A percentile compares a stretch with the other conserved stretches of the same genome.
These are phyloP conservation scores for Reticulitermes lucifugus DNA, from an alignment of 2,888 invertebrate species.

Conservation along the genomic window DNA sequence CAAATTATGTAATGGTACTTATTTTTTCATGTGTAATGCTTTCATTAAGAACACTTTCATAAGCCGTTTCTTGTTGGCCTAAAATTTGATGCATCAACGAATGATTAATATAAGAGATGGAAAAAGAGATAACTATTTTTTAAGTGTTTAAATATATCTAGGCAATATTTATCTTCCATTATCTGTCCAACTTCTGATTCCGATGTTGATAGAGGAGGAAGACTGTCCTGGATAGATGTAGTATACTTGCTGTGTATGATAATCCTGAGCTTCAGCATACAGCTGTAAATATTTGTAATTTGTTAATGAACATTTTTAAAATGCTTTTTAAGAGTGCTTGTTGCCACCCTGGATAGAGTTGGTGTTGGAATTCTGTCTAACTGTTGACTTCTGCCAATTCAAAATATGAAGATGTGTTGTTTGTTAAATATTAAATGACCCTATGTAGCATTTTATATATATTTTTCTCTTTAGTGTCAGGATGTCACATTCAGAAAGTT, in stretches of 20 bases:
- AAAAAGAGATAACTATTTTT: slow-evolving; percentile 33
- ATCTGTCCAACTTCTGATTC: slow-evolving; percentile 28
- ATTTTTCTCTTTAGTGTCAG: slow-evolving; percentile 36
- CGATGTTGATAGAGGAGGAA: background rate
- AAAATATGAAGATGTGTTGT: slow-evolving; percentile 36
- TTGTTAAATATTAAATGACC: slow-evolving; percentile 36
- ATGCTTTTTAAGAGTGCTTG: slow-evolving; percentile 24
- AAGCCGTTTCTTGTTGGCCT: slow-evolving; percentile 40
- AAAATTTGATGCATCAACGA: slow-evolving; percentile 26
- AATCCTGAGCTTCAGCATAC: slow-evolving; percentile 10
- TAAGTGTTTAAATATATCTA: slow-evolving; percentile 33
- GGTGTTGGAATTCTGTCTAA: slow-evolving; percentile 31
- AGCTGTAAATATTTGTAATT: slow-evolving; percentile 20
- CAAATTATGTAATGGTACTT: slow-evolving; percentile 10
- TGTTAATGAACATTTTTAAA: slow-evolving; percentile 21
- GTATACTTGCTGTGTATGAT: slow-evolving; percentile 7
- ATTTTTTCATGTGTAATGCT: slow-evolving; percentile 29
- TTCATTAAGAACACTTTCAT: slow-evolving; percentile 12
- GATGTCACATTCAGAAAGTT: slow-evolving; percentile 28
- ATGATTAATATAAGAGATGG: slow-evolving; percentile 28
- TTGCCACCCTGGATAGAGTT: slow-evolving; percentile 29
- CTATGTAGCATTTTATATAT: slow-evolving; percentile 45
- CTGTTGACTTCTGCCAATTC: slow-evolving; percentile 40
- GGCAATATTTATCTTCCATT: slow-evolving; percentile 1
- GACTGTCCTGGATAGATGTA: slow-evolving; percentile 23